phyloP scores from a whole-genome alignment of 2,113 vertebrate genomes.

The Equus quagga region DNA sequence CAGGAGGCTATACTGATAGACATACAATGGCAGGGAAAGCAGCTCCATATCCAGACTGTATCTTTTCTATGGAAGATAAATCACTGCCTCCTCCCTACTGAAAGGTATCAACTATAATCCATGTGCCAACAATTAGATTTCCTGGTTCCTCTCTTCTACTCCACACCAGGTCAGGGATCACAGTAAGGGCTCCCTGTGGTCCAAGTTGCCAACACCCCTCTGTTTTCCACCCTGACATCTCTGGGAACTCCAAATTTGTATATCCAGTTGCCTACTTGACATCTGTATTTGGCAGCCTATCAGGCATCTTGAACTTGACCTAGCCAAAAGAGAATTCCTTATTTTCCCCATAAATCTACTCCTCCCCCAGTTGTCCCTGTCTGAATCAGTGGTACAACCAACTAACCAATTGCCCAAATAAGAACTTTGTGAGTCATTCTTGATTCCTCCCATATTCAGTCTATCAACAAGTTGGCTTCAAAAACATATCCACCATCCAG shows the following conservation, averaged over 20 bases:
- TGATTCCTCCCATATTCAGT: background rate
- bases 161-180: background rate
- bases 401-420: background rate
- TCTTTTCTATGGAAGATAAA: background rate
- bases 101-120: background rate
- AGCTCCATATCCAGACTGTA: background rate
- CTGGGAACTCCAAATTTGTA: background rate
- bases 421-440: background rate
- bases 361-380: background rate
- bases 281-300: background rate
- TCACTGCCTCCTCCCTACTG: background rate
- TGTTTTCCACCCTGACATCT: background rate
- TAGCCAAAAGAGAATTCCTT: background rate
- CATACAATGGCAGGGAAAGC: background rate
- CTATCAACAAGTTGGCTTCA: background rate
- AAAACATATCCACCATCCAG: background rate
- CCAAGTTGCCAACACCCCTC: background rate
- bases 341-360: background rate
- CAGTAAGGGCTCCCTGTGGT: background rate
- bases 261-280: background rate
- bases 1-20: background rate
- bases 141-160: background rate
- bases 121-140: background rate
- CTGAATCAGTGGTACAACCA: background rate
- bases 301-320: background rate